phyloP scores from a whole-genome alignment of 1,140 invertebrate genomes.

The Cardiocondyla obscurior region DNA sequence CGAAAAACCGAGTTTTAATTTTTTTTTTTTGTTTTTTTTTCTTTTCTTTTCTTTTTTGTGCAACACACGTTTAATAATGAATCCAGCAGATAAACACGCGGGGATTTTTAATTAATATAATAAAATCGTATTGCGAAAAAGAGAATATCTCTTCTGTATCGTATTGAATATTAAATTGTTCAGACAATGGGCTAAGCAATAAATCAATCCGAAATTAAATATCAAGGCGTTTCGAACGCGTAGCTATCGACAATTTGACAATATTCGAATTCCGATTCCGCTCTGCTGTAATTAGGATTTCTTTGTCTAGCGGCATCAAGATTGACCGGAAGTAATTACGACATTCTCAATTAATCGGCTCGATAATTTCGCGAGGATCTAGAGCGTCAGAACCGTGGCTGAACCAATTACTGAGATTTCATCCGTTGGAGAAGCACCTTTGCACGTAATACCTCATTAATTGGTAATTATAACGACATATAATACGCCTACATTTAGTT shows the following conservation, averaged over 20 bases:
- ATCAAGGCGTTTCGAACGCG: not conserved
- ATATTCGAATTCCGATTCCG: constrained; percentile 2
- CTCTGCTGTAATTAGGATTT: constrained; percentile 26
- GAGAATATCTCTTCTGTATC: not conserved
- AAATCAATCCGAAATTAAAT: not conserved
- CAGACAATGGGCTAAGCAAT: not conserved
- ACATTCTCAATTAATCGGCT: constrained; percentile 61
- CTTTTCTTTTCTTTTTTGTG: not conserved
- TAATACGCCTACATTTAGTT: not conserved
- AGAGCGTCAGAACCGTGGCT: constrained; percentile 56
- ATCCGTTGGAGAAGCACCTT: constrained; percentile 44
- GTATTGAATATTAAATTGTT: not conserved
- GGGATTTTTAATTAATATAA: not conserved
- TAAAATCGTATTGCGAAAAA: not conserved
- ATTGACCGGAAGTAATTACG: constrained; percentile 69
- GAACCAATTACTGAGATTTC: constrained; percentile 73
- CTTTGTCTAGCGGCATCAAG: constrained; percentile 43
- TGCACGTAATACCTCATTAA: constrained; percentile 74
- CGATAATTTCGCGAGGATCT: constrained; percentile 69
- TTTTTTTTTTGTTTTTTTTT: not conserved
- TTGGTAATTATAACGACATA: constrained; percentile 73
- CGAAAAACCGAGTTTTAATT: not conserved
- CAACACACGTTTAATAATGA: not conserved
- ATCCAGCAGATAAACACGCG: not conserved
- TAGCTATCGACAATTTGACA: not conserved